Evolutionary conservation across 2,113 vertebrate genomes (phyloP).

Genomic region (Pardalotus punctatus): DNA sequence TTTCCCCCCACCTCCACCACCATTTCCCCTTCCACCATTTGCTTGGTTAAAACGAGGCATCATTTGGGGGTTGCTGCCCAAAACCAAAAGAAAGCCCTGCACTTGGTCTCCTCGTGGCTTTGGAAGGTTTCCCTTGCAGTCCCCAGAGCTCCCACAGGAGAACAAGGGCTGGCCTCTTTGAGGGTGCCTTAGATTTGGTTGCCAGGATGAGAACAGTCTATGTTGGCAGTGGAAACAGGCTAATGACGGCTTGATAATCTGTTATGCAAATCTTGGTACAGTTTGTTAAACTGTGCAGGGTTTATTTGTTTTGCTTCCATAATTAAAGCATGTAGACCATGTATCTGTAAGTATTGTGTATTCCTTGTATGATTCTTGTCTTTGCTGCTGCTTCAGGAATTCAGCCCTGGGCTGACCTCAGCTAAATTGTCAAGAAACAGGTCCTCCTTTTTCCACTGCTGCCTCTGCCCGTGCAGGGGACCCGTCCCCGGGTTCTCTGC

Average conservation of each 20-base stretch:
- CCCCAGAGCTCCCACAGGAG: background rate
- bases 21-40: background rate
- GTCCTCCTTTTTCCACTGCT: background rate
- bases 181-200: background rate
- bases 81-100: background rate
- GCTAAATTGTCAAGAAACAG: background rate
- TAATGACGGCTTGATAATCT: background rate
- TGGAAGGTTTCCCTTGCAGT: background rate
- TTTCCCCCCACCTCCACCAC: background rate
- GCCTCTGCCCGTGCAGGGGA: background rate
- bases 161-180: background rate
- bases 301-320: conserved; percentile 47
- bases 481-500: background rate
- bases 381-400: conserved; percentile 39
- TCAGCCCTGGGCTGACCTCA: conserved; percentile 15
- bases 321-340: conserved; percentile 63
- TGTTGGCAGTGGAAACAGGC: conserved; percentile 13
- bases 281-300: conserved; percentile 41
- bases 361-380: conserved; percentile 24
- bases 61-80: background rate
- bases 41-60: background rate
- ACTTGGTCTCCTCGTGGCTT: background rate
- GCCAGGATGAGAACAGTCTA: background rate
- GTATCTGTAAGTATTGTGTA: conserved; percentile 71
- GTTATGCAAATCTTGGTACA: background rate